Conservation (phyloP, 1,140 invertebrate species). For the Bombus consobrinus region DNA sequence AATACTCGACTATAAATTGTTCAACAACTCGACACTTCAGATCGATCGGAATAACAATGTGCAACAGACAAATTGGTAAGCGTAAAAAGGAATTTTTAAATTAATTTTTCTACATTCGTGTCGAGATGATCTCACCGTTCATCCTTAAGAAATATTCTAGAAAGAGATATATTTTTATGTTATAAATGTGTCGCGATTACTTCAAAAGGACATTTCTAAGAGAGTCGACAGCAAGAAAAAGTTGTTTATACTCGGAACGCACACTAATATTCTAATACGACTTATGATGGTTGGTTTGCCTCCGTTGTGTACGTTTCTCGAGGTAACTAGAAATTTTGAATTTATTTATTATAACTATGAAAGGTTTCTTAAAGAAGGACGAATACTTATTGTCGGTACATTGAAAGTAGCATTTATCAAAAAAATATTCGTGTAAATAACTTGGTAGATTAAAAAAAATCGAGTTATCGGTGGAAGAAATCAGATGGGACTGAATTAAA, state of each 20-base stretch:
- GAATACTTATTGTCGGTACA: too few species aligned
- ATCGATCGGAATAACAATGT: conserved; percentile 59
- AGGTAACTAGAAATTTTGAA: not conserved
- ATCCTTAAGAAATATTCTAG: not conserved
- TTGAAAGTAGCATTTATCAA: not conserved
- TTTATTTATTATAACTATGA: not conserved
- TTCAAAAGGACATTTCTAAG: not conserved
- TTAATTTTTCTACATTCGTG: not conserved
- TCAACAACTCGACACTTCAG: conserved; percentile 21
- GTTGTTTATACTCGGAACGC: not conserved
- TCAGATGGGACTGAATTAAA: not conserved
- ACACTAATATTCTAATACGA: not conserved
- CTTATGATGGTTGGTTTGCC: not conserved
- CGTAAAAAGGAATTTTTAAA: not conserved
- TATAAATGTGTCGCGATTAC: not conserved
- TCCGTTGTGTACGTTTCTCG: not conserved
- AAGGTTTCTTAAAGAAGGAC: too few species aligned
- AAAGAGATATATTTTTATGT: not conserved
- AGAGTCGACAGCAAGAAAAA: not conserved
- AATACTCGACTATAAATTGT: conserved; percentile 58
- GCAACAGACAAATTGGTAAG: conserved; percentile 50
- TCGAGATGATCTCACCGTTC: not conserved
- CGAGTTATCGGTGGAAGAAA: not conserved
- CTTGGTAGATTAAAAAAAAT: not conserved
- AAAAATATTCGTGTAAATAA: not conserved